A percentile compares a stretch with the other conserved stretches of the same genome.
These are phyloP conservation scores for Cryptocephalus moraei DNA, from an alignment of 2,888 invertebrate genomes.

Conservation along the genomic window DNA sequence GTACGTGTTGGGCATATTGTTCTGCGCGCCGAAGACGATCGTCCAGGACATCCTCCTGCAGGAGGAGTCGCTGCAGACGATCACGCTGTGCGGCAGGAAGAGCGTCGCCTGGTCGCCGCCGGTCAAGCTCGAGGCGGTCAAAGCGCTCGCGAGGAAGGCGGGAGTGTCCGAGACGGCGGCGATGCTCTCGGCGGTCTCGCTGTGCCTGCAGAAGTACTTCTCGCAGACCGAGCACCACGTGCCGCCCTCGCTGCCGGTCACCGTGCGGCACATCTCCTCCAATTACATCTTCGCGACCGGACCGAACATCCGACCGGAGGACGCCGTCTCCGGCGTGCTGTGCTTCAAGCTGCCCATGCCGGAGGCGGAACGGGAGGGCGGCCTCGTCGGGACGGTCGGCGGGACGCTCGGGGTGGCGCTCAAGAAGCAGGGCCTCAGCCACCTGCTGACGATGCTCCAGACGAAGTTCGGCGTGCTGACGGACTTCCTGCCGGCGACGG, in stretches of 20 bases:
- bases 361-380: conserved; percentile 27
- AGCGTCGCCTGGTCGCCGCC: conserved; percentile 63
- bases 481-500: conserved; percentile 49
- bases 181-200: conserved; percentile 51
- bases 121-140: conserved; percentile 46
- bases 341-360: conserved; percentile 54
- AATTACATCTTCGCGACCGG: conserved; percentile 47
- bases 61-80: conserved; percentile 46
- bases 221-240: conserved; percentile 29
- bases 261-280: conserved; percentile 46
- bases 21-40: conserved; percentile 43
- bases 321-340: conserved; percentile 49
- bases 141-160: conserved; percentile 47
- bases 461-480: conserved; percentile 49
- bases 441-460: conserved; percentile 44
- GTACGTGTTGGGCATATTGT: conserved; percentile 35
- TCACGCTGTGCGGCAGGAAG: conserved; percentile 61
- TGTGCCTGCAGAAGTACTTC: conserved; percentile 53
- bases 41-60: conserved; percentile 49
- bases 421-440: conserved; percentile 43
- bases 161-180: conserved; percentile 56
- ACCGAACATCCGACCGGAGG: conserved; percentile 31
- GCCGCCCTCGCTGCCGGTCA: conserved; percentile 52
- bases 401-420: conserved; percentile 37
- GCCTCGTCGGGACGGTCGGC: conserved; percentile 32